phyloP scores from a whole-genome alignment of 2,888 invertebrate species.

The Melieria picta region DNA sequence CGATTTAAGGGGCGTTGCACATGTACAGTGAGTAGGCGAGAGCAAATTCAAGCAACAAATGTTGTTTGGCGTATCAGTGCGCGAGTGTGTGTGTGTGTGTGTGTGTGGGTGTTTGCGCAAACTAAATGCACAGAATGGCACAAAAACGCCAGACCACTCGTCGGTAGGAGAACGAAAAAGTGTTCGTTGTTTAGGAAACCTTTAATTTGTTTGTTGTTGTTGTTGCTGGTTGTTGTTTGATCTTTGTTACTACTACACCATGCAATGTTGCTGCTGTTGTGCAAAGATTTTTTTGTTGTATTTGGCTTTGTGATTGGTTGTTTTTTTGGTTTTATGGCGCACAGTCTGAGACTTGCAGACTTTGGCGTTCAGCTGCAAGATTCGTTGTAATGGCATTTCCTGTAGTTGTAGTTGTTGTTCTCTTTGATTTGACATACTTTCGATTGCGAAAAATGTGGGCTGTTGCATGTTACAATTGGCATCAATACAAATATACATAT shows the following conservation, averaged over 20 bases:
- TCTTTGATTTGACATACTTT: too few species aligned
- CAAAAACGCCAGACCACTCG: too few species aligned
- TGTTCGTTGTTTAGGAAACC: slow-evolving; percentile 51
- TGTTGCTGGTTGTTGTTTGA: not conserved
- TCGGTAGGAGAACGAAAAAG: slow-evolving; percentile 23
- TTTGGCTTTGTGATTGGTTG: not conserved
- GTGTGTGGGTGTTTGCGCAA: slow-evolving; percentile 1
- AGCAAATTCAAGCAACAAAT: not conserved
- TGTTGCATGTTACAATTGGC: too few species aligned
- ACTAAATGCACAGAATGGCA: too few species aligned
- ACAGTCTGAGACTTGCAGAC: too few species aligned
- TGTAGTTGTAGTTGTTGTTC: slow-evolving; percentile 8
- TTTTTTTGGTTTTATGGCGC: too few species aligned
- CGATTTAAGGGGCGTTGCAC: not conserved
- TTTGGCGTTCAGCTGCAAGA: too few species aligned
- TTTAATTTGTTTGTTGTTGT: slow-evolving; percentile 38
- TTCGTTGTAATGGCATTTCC: slow-evolving; percentile 31
- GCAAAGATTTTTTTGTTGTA: not conserved
- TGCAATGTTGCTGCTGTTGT: not conserved
- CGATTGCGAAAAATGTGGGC: too few species aligned
- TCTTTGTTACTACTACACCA: not conserved
- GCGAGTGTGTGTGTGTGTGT: slow-evolving; percentile 3
- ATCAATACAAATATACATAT: too few species aligned
- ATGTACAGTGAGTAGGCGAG: not conserved
- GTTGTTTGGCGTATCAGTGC: slow-evolving; percentile 9